phyloP scores from a whole-genome alignment of 2,888 invertebrate genomes.

The Conops quadrifasciatus region DNA sequence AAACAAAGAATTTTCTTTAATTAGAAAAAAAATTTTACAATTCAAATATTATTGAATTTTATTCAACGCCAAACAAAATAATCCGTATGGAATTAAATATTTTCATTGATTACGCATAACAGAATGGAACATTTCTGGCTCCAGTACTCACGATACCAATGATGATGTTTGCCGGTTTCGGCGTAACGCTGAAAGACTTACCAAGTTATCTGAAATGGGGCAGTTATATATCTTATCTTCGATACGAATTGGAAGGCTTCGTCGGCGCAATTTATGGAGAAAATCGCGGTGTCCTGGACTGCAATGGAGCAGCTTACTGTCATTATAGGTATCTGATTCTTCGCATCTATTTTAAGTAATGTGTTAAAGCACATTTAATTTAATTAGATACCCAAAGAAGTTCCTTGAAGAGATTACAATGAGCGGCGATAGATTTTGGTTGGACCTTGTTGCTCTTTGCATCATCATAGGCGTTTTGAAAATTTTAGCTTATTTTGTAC shows the following conservation, averaged over 20 bases:
- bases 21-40: not conserved
- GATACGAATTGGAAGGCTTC: conserved; percentile 90
- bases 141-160: conserved; percentile 91
- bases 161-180: conserved; percentile 97
- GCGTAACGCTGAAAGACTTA: conserved; percentile 86
- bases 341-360: too few species aligned
- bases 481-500: conserved; percentile 74
- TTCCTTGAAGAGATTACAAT: conserved; percentile 86
- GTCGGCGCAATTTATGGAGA: conserved; percentile 86
- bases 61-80: too few species aligned
- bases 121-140: conserved; percentile 96
- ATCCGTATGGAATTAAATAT: not conserved
- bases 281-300: conserved; percentile 77
- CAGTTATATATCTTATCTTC: conserved; percentile 87
- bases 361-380: not conserved
- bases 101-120: conserved; percentile 44
- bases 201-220: conserved; percentile 90
- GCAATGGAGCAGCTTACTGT: conserved; percentile 78
- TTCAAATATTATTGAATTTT: too few species aligned
- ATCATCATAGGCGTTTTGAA: conserved; percentile 75
- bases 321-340: conserved; percentile 72
- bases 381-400: conserved; percentile 74
- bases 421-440: conserved; percentile 82
- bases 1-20: not conserved
- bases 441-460: conserved; percentile 78